Conservation (phyloP, 2,113 vertebrate genomes). For the Bambusicola thoracicus region DNA sequence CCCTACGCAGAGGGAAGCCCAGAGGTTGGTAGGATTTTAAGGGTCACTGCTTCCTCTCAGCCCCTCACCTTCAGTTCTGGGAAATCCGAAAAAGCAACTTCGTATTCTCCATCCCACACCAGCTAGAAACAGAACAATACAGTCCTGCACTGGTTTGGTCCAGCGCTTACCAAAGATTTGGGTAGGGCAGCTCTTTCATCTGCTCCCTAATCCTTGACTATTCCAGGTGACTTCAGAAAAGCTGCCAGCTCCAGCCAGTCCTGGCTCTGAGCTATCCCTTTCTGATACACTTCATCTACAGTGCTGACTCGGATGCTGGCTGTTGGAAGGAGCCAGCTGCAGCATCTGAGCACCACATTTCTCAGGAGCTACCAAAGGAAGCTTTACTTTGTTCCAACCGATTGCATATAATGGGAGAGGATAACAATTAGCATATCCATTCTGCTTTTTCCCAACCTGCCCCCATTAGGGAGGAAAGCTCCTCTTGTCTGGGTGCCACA, state of each 20-base stretch:
- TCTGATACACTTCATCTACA: not conserved
- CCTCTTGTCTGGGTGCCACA: constrained; percentile 32
- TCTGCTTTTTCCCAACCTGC: not conserved
- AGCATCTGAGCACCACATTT: not conserved
- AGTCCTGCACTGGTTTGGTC: not conserved
- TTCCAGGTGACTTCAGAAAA: not conserved
- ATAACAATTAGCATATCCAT: not conserved
- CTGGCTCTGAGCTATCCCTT: not conserved
- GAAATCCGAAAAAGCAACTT: not conserved
- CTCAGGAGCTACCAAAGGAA: not conserved
- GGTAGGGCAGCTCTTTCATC: not conserved
- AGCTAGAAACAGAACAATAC: not conserved
- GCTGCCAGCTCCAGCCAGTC: not conserved
- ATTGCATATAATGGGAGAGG: not conserved
- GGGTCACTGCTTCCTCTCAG: not conserved
- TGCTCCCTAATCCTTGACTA: not conserved
- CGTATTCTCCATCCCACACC: not conserved
- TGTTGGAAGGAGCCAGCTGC: not conserved
- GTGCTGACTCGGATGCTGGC: not conserved
- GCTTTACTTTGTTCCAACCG: not conserved
- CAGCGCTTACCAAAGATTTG: not conserved
- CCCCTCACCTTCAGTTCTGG: not conserved
- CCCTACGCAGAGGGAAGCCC: not conserved
- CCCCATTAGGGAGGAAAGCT: not conserved
- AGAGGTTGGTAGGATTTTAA: not conserved